Conservation (phyloP, 92 coral and sea anemone genomes). For the Heteractis magnifica region DNA sequence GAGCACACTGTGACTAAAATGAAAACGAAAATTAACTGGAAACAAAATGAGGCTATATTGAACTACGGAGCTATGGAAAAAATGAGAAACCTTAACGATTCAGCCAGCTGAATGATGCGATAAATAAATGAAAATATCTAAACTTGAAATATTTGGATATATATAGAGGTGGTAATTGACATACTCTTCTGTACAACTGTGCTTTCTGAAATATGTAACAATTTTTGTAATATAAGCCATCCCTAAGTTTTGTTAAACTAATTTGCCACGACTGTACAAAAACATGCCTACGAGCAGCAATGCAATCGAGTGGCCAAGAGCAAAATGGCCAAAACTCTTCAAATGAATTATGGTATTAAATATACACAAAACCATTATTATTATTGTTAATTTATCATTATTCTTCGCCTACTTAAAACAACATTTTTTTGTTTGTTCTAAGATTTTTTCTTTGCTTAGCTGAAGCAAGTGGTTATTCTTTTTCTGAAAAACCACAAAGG, state of each 20-base stretch:
- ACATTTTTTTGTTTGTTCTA: not conserved
- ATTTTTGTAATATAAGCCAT: not conserved
- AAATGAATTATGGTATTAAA: not conserved
- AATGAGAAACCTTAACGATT: not conserved
- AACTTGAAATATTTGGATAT: not conserved
- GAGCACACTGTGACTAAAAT: not conserved
- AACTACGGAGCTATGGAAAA: not conserved
- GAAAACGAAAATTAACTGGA: not conserved
- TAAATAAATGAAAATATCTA: not conserved
- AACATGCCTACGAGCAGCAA: not conserved
- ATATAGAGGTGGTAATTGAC: not conserved
- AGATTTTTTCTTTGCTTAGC: not conserved
- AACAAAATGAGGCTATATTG: not conserved
- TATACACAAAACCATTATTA: not conserved
- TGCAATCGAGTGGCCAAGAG: not conserved
- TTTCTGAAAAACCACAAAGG: not conserved
- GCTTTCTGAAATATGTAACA: not conserved
- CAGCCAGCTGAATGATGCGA: slow-evolving; percentile 4
- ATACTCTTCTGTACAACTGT: not conserved
- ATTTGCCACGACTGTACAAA: not conserved
- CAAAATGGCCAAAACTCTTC: not conserved
- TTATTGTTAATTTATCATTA: not conserved
- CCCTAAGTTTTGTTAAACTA: not conserved
- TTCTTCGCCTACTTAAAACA: not conserved
- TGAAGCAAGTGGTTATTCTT: not conserved